phyloP scores from a whole-genome alignment of 2,888 invertebrate genomes.

The Podabrus alpinus region DNA sequence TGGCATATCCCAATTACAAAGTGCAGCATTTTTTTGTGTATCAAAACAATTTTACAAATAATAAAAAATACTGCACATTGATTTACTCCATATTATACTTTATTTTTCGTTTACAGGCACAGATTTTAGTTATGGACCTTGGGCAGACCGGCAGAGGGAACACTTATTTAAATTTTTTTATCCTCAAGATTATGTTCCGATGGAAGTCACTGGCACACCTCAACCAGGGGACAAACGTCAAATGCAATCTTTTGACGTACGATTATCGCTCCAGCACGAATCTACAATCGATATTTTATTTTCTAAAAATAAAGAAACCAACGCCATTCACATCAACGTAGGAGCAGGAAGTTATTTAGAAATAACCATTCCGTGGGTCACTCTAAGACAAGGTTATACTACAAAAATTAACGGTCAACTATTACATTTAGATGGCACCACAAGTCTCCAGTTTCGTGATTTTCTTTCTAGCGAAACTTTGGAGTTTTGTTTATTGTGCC shows the following conservation, averaged over 20 bases:
- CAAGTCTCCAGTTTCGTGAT: conserved; percentile 90
- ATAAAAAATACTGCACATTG: too few species aligned
- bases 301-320: conserved; percentile 93
- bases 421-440: conserved; percentile 92
- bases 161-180: conserved; percentile 95
- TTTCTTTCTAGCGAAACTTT: conserved; percentile 93
- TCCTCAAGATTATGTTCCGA: conserved; percentile 82
- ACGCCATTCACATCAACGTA: conserved; percentile 94
- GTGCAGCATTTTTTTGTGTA: too few species aligned
- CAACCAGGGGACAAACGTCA: conserved; percentile 86
- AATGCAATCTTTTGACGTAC: conserved; percentile 90
- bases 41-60: too few species aligned
- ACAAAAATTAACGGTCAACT: conserved; percentile 93
- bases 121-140: conserved; percentile 97
- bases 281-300: conserved; percentile 96
- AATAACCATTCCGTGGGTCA: conserved; percentile 94
- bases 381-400: conserved; percentile 83
- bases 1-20: too few species aligned
- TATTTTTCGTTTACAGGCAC: conserved; percentile 57
- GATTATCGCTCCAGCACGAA: conserved; percentile 87
- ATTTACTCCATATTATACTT: neutral
- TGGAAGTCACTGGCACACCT: conserved; percentile 79
- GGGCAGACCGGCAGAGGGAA: conserved; percentile 97
- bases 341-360: conserved; percentile 96
- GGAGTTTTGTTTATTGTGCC: conserved; percentile 85